Evolutionary conservation across 2,888 invertebrate genomes (phyloP).

Genomic region (Apoderus coryli): DNA sequence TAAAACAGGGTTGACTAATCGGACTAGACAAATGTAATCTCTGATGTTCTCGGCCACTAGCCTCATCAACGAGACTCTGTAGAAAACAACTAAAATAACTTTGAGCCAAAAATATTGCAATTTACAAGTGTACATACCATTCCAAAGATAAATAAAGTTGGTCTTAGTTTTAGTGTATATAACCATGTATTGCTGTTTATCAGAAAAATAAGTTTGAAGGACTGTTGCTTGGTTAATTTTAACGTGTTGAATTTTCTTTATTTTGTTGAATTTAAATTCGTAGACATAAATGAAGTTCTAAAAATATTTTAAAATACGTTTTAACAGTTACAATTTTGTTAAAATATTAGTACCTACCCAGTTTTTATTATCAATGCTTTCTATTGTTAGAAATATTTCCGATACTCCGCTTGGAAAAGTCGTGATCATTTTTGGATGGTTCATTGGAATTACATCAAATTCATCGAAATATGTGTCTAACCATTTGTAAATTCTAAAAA

Average conservation of each 20-base stretch:
- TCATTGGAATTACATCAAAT: slow-evolving; percentile 17
- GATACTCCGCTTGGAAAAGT: slow-evolving; percentile 20
- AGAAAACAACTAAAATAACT: too few relatives aligned
- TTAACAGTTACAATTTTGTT: slow-evolving; percentile 8
- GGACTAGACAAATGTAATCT: too few relatives aligned
- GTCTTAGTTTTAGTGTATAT: slow-evolving; percentile 17
- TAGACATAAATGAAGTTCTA: slow-evolving; percentile 20
- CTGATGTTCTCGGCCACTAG: too few relatives aligned
- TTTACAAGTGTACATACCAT: slow-evolving; percentile 23
- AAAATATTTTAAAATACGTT: slow-evolving; percentile 12
- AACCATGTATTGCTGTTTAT: slow-evolving; percentile 17
- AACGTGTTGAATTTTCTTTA: slow-evolving; percentile 22
- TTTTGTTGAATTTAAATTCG: slow-evolving; percentile 19
- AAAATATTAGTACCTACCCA: too few relatives aligned
- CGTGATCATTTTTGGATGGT: slow-evolving; percentile 16
- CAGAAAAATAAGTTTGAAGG: slow-evolving; percentile 16
- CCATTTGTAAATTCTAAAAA: slow-evolving; percentile 26
- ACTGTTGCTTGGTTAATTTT: slow-evolving; percentile 13
- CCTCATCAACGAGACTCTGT: too few relatives aligned
- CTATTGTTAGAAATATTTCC: slow-evolving; percentile 23
- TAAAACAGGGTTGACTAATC: too few relatives aligned
- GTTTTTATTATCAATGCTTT: too few relatives aligned
- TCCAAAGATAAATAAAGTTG: slow-evolving; percentile 20
- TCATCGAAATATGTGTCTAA: slow-evolving; percentile 25
- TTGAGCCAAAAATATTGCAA: too few relatives aligned